These are phyloP conservation scores for Incurvaria masculella DNA, from an alignment of 2,888 invertebrate genomes.

Conservation along the genomic window DNA sequence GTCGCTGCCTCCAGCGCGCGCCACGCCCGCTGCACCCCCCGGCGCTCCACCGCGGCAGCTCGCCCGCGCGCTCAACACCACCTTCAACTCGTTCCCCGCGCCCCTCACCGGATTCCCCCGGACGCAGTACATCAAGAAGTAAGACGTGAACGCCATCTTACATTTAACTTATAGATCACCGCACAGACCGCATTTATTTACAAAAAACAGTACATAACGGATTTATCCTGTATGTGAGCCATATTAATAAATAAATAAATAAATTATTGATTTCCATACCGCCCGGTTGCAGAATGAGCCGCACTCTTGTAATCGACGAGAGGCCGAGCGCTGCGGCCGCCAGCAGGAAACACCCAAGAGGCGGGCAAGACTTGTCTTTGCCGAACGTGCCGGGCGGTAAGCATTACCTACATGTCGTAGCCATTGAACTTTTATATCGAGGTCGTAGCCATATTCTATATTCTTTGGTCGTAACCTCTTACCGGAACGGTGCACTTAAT, in stretches of 20 bases:
- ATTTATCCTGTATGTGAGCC: too few species aligned
- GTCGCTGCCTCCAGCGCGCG: slow-evolving; percentile 7
- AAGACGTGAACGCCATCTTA: slow-evolving; percentile 18
- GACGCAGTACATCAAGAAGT: slow-evolving; percentile 49
- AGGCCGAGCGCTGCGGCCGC: slow-evolving; percentile 25
- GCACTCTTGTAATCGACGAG: slow-evolving; percentile 41
- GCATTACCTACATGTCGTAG: slow-evolving; percentile 5
- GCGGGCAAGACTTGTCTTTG: slow-evolving; percentile 51
- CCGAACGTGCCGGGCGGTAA: slow-evolving; percentile 63
- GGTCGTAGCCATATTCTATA: too few species aligned
- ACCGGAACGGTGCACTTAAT: too few species aligned
- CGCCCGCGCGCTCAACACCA: slow-evolving; percentile 33
- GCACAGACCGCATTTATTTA: too few species aligned
- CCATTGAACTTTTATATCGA: too few species aligned
- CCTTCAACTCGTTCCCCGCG: slow-evolving; percentile 40
- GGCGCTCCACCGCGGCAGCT: slow-evolving; percentile 30
- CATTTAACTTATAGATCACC: not conserved
- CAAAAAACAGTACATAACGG: too few species aligned
- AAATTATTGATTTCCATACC: not conserved
- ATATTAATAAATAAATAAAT: not conserved
- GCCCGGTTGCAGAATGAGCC: slow-evolving; percentile 29
- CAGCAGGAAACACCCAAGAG: slow-evolving; percentile 20
- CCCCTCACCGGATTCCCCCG: slow-evolving; percentile 38
- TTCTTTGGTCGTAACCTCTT: too few species aligned
- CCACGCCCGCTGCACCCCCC: slow-evolving; percentile 24